phyloP scores from a whole-genome alignment of 2,888 invertebrate species.

The Xanthia togata region DNA sequence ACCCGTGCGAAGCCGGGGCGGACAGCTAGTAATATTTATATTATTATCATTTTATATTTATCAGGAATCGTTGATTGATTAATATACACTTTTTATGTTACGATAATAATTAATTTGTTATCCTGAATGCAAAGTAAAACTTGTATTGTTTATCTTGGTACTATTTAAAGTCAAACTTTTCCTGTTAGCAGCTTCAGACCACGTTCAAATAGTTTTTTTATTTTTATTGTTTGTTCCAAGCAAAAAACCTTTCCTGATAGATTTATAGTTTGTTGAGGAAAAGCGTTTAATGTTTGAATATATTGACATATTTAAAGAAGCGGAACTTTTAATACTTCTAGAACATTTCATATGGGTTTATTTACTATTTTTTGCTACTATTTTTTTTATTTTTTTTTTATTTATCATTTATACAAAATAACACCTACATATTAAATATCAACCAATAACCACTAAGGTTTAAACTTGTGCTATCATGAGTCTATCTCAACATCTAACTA shows the following conservation, averaged over 20 bases:
- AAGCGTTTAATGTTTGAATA: slow-evolving; percentile 32
- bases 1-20: too few relatives aligned
- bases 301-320: background rate
- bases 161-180: slow-evolving; percentile 30
- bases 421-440: too few relatives aligned
- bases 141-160: background rate
- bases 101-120: background rate
- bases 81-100: slow-evolving; percentile 13
- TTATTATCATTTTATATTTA: slow-evolving; percentile 9
- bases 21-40: too few relatives aligned
- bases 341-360: background rate
- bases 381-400: too few relatives aligned
- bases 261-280: background rate
- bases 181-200: slow-evolving; percentile 25
- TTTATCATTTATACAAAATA: too few relatives aligned
- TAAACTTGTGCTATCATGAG: too few relatives aligned
- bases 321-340: background rate
- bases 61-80: slow-evolving; percentile 1
- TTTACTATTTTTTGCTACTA: background rate
- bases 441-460: too few relatives aligned
- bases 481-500: too few relatives aligned
- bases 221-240: background rate
- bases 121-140: background rate
- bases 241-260: background rate
- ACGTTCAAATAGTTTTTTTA: background rate